Conservation (phyloP, 1,140 invertebrate species). For the Caligus rogercresseyi region DNA sequence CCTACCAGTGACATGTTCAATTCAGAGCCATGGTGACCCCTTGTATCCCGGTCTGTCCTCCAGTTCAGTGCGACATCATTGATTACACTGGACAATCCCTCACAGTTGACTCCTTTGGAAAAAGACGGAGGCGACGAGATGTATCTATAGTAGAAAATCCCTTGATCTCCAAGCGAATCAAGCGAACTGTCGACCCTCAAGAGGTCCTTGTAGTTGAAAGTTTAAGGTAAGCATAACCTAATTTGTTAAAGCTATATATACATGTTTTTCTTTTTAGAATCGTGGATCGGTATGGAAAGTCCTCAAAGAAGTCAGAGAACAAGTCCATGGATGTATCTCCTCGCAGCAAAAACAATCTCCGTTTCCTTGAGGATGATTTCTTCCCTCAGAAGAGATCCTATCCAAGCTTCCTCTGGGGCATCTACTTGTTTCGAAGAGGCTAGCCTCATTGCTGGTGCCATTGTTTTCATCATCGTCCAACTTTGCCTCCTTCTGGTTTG, state of each 20-base stretch:
- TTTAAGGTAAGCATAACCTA: slow-evolving; percentile 26
- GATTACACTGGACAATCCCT: slow-evolving; percentile 58
- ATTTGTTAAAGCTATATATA: not conserved
- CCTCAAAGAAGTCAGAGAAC: slow-evolving; percentile 20
- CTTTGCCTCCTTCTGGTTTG: slow-evolving; percentile 29
- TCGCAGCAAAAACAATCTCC: not conserved
- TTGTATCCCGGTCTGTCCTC: slow-evolving; percentile 75
- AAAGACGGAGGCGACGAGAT: slow-evolving; percentile 40
- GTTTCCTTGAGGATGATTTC: slow-evolving; percentile 19
- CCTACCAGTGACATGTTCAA: slow-evolving; percentile 78
- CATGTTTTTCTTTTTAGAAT: slow-evolving; percentile 25
- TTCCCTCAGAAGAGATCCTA: slow-evolving; percentile 21
- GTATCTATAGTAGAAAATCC: not conserved
- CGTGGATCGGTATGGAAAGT: slow-evolving; percentile 32
- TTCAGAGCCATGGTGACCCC: slow-evolving; percentile 82
- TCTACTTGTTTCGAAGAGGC: slow-evolving; percentile 19
- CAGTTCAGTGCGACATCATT: slow-evolving; percentile 61
- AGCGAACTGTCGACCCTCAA: slow-evolving; percentile 24
- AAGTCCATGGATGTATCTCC: slow-evolving; percentile 12
- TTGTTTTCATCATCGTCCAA: slow-evolving; percentile 30
- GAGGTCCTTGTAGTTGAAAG: slow-evolving; percentile 34
- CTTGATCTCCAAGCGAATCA: not conserved
- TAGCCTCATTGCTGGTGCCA: slow-evolving; percentile 27
- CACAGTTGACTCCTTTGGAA: slow-evolving; percentile 57
- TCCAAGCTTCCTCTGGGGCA: slow-evolving; percentile 18